Evolutionary conservation across 2,888 invertebrate species (phyloP).

Genomic region (Cepaea hortensis): DNA sequence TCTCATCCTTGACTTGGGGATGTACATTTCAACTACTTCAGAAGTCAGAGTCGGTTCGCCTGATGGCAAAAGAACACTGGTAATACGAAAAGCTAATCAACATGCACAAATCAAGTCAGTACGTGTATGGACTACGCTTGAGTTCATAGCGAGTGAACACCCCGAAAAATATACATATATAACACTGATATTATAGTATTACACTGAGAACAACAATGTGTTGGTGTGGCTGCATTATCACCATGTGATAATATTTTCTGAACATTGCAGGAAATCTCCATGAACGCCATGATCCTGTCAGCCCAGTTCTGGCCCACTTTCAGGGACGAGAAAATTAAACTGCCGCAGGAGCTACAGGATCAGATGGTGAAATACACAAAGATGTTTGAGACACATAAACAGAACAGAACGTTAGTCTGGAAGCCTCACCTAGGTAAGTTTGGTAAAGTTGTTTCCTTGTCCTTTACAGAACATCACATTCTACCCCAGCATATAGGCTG

Average conservation of each 20-base stretch:
- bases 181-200: no score
- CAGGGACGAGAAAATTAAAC: constrained; percentile 92
- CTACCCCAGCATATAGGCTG: background rate
- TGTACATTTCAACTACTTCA: no score
- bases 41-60: no score
- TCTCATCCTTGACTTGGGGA: no score
- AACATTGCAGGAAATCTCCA: constrained; percentile 80
- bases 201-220: no score
- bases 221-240: no score
- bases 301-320: constrained; percentile 99
- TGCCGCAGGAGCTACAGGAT: constrained; percentile 87
- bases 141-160: no score
- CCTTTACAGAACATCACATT: background rate
- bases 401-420: constrained; percentile 94
- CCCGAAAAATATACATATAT: no score
- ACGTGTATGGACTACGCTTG: no score
- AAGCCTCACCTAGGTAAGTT: constrained; percentile 87
- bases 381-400: constrained; percentile 88
- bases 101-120: no score
- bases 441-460: background rate
- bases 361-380: constrained; percentile 91
- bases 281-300: constrained; percentile 93
- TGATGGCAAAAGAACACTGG: no score
- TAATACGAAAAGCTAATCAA: no score
- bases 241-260: background rate